phyloP scores from a whole-genome alignment of 2,113 vertebrate species.

The Hippocampus comes region DNA sequence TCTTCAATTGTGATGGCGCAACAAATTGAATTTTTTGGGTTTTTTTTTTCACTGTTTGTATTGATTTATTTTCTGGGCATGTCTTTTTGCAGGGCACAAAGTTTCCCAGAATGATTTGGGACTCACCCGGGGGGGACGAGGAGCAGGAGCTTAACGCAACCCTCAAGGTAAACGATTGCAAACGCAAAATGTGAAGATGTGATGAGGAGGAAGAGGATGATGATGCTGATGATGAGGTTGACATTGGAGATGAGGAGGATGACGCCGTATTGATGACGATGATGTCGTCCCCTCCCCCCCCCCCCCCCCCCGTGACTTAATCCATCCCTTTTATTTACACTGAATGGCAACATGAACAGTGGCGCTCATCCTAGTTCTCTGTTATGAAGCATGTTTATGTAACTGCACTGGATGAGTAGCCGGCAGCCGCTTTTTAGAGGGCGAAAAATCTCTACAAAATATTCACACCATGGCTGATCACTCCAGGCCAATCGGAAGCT shows the following conservation, averaged over 20 bases:
- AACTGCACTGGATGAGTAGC: conserved; percentile 65
- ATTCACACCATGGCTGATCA: conserved; percentile 1
- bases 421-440: conserved; percentile 52
- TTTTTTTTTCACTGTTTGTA: neutral
- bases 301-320: conserved; percentile 24
- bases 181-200: neutral
- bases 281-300: neutral
- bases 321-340: conserved; percentile 32
- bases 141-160: conserved; percentile 49
- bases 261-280: neutral
- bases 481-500: conserved; percentile 15
- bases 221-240: no score
- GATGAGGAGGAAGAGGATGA: no score
- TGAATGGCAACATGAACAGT: conserved; percentile 25
- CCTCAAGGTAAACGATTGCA: conserved; percentile 48
- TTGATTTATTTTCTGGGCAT: neutral
- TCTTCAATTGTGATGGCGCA: no score
- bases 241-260: neutral
- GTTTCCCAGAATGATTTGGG: conserved; percentile 68
- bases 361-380: conserved; percentile 58
- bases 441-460: conserved; percentile 5
- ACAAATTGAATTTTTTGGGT: no score
- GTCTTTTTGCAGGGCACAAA: conserved; percentile 29
- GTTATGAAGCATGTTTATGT: conserved; percentile 70
- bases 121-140: conserved; percentile 10